Conservation (phyloP, 2,113 vertebrate species). For the Anthoscopus minutus region DNA sequence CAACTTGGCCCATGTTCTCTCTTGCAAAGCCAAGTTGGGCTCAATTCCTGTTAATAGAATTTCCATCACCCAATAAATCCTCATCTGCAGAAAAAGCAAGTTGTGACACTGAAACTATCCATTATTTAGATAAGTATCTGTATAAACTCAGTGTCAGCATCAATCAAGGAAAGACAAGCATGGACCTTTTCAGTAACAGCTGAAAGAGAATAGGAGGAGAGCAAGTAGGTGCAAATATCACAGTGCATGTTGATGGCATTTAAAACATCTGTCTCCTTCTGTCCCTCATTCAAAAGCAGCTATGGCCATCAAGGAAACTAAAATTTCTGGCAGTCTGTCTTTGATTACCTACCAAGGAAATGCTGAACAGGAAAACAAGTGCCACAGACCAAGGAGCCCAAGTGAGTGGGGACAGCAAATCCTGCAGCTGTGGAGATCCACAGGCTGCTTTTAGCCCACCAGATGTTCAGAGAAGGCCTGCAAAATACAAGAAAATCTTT, state of each 20-base stretch:
- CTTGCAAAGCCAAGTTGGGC: neutral
- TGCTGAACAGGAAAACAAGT: fast-evolving
- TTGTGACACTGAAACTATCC: neutral
- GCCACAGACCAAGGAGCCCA: neutral
- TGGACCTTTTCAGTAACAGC: neutral
- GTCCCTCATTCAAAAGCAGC: neutral
- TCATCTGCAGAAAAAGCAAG: neutral
- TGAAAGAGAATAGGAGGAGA: neutral
- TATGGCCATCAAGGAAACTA: neutral
- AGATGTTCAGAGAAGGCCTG: neutral
- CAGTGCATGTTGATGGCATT: neutral
- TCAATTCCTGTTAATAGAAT: neutral
- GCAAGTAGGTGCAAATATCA: neutral
- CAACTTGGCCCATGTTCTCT: neutral
- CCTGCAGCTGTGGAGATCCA: neutral
- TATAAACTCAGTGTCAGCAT: neutral
- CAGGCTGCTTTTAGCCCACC: neutral
- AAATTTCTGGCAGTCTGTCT: neutral
- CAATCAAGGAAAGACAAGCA: neutral
- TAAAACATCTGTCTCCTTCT: neutral
- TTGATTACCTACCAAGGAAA: neutral
- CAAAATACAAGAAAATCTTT: neutral
- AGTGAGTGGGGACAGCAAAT: fast-evolving
- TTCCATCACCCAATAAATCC: neutral
- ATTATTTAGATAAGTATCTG: neutral